Evolutionary conservation across 2,113 vertebrate genomes (phyloP).

Genomic region (Sebastes fasciatus): DNA sequence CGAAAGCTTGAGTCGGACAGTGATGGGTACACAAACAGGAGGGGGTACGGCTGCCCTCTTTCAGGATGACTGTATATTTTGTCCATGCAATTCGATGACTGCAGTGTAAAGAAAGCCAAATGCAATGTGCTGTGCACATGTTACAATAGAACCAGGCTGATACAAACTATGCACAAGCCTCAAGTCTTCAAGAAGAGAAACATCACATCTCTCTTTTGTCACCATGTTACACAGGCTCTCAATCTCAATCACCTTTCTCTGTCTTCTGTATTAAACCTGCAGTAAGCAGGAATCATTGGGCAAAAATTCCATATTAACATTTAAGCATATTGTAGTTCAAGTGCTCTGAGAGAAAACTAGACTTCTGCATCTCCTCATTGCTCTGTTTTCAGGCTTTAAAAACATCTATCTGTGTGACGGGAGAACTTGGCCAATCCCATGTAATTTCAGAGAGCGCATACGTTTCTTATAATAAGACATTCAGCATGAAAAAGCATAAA

Average conservation of each 20-base stretch:
- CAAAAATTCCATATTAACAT: no score
- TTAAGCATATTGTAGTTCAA: no score
- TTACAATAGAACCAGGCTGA: not conserved
- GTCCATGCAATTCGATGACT: not conserved
- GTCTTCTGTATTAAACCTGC: not conserved
- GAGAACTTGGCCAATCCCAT: no score
- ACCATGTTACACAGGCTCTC: not conserved
- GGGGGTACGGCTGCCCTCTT: slow-evolving; percentile 14
- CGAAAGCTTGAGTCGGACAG: slow-evolving; percentile 18
- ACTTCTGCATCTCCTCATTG: no score
- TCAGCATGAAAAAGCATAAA: no score
- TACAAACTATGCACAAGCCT: not conserved
- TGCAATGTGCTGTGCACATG: not conserved
- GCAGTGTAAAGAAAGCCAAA: not conserved
- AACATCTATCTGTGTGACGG: no score
- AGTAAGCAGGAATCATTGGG: no score
- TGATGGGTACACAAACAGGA: slow-evolving; percentile 17
- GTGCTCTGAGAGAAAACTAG: no score
- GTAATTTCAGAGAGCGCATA: no score
- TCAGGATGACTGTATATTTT: not conserved
- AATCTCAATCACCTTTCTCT: not conserved
- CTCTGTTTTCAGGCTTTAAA: no score
- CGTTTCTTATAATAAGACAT: no score
- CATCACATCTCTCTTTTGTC: not conserved
- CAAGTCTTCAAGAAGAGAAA: not conserved